Evolutionary conservation across 2,113 vertebrate genomes (phyloP).

Genomic region (Pelecanoides urinatrix): DNA sequence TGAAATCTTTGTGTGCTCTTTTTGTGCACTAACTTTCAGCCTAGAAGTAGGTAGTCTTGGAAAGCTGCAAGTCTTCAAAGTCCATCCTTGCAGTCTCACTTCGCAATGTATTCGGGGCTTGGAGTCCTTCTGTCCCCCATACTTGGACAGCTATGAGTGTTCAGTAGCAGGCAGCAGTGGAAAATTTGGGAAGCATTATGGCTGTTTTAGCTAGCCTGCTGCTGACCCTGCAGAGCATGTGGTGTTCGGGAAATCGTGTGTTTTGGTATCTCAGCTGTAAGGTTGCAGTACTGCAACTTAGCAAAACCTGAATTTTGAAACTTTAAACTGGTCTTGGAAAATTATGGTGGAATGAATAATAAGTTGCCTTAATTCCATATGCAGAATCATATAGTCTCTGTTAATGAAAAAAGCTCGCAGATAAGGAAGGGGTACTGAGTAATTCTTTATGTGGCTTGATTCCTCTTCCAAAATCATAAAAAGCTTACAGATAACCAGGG

Average conservation of each 20-base stretch:
- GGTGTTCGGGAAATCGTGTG: not conserved
- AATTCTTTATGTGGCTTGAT: not conserved
- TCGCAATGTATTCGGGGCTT: rapidly evolving
- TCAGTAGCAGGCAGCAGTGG: not conserved
- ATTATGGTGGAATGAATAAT: not conserved
- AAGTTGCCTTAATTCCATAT: not conserved
- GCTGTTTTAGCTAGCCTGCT: not conserved
- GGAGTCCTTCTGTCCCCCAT: not conserved
- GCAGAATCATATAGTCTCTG: not conserved
- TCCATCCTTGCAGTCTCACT: not conserved
- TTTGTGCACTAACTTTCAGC: not conserved
- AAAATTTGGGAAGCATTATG: not conserved
- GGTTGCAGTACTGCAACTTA: not conserved
- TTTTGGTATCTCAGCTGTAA: not conserved
- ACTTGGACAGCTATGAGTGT: not conserved
- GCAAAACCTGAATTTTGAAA: not conserved
- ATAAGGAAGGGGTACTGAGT: not conserved
- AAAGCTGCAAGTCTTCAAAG: not conserved
- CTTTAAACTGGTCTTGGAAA: not conserved
- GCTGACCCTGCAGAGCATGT: not conserved
- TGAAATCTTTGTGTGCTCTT: not conserved
- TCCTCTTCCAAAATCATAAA: slow-evolving; percentile 23
- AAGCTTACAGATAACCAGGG: slow-evolving; percentile 3
- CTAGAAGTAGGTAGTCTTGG: not conserved
- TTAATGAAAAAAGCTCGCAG: not conserved